Percentiles rank a stretch among this genome's conserved stretches.
phyloP scores from a whole-genome alignment of 1,140 invertebrate species.

The Lasioglossum albipes region DNA sequence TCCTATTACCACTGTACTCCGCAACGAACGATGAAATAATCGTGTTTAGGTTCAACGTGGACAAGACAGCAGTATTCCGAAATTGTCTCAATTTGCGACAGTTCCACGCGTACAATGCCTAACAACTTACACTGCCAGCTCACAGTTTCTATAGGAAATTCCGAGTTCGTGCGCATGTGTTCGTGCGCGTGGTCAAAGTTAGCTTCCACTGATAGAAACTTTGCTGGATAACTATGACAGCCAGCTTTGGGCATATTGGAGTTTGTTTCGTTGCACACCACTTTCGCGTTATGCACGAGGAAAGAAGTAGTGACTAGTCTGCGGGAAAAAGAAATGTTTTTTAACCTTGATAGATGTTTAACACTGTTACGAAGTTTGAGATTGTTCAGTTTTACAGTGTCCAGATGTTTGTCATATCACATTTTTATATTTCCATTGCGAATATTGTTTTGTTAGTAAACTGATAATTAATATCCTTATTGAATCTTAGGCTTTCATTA shows the following conservation, averaged over 20 bases:
- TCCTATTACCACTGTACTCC: not conserved
- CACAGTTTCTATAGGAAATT: constrained; percentile 17
- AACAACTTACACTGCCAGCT: constrained; percentile 29
- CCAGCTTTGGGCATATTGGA: constrained; percentile 12
- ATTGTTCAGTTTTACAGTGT: no score
- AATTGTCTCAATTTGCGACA: constrained; percentile 50
- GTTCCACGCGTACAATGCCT: constrained; percentile 19
- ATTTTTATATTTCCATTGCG: no score
- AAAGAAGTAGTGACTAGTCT: not conserved
- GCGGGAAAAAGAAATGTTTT: not conserved
- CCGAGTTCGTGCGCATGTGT: constrained; percentile 8
- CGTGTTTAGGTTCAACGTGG: constrained; percentile 35
- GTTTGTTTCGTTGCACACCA: constrained; percentile 10
- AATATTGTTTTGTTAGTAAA: no score
- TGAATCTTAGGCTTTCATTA: no score
- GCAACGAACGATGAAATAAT: constrained; percentile 36
- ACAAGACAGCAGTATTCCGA: constrained; percentile 20
- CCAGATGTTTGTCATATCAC: no score
- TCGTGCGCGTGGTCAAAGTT: constrained; percentile 26
- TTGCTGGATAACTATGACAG: constrained; percentile 38
- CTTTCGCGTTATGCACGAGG: not conserved
- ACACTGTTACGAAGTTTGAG: no score
- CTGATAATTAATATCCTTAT: no score
- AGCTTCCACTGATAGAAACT: constrained; percentile 47
- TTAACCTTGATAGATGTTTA: not conserved